Evolutionary conservation across 2,113 vertebrate species (phyloP), one percentile per base, ranked within the genome.

Genomic region (Lophotis ruficrista): DNA sequence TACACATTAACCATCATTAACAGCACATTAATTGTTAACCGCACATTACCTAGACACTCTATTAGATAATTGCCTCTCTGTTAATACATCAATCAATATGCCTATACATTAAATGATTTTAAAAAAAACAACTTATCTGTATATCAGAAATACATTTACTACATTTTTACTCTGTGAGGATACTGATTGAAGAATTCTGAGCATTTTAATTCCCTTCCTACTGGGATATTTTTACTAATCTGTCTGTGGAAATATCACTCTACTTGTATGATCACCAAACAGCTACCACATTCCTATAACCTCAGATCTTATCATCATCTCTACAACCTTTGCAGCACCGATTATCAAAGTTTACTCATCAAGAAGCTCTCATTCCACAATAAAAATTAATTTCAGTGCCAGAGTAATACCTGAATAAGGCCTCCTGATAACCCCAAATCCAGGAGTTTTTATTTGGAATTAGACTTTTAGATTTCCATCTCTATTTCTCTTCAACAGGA

Each of bases 301-400:
- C 86, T 87, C 93, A 95, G 89, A 94, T 96, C 15, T 94, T 94
- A 94, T 84, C 76, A 58, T 57, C 58, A 60, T 23, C 27, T 87
- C 54, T 69, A 61, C 79, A 82, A 72, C 17, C 5, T 87, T 89
- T 72, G 69, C 70, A 96, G 56, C 27, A 78, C 56, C 43, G 66
- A 4, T 64, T 94, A 87, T 69, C 68, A 48, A 87, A 77, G 53
- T 89, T 94, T 76, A 61, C 41, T 71, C 70, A 96, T 66, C 23
- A 47, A 85, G 65, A 85, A 92, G 33, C 8, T 76, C 23, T 27
- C 30, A 60, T 79, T 90, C 61, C 38, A 79, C 35, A 75, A 41
- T 27, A 81, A 87, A 91, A 89, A 84, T 61, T 0, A 35, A 35
- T 14, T n/a, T 68, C 54, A 41, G 7, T 86, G 54, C 28, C 30